Base-by-base conservation (phyloP, 2,113 vertebrate genomes). In the Gobius niger region DNA sequence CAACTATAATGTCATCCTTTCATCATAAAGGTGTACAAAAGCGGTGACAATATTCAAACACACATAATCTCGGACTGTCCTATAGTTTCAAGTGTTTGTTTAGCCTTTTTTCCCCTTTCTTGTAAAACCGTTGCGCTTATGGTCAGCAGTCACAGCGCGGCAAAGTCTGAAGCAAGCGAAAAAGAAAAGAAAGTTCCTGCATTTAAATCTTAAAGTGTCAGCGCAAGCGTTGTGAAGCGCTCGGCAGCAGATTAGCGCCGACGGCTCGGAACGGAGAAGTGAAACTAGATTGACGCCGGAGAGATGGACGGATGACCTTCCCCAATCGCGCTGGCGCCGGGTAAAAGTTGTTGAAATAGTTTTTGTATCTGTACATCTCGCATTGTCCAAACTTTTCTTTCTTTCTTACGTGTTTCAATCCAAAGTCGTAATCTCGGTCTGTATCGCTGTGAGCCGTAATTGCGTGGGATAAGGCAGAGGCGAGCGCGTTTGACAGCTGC, bases 371-470 rank as follows among this genome's bases (percentile, higher is more conserved):
- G 60, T 9, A 7, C 59, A 71, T 84, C 78, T 66, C 46, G 56
- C 54, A 5, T 47, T 81, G 44, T 64, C 18, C 68, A 40, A 53
- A 54, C 67, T 72, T 71, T 73, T 70, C 16, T 41, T 54, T 54
- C 24, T 24, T 24, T 8, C 18, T 12, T 24, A 54, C 13, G 10
- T n/a, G 41, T 15, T 60, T n/a, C n/a, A 44, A 60, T 60, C 52
- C 52, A 49, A 24, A 64, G 16, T 59, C 62, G 80, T 81, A 78
- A 85, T 87, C 80, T 87, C 83, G 84, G 78, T 85, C 83, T 72
- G 72, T 8, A 81, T 86, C 52, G 80, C 82, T 77, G 62, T 76
- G 79, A 85, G 87, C 82, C 75, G 77, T 87, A 91, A 91, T 91
- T 91, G 87, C 77, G 72, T 63, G 66, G 81, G 77, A 79, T 87